Conservation (phyloP, 2,888 invertebrate species). For the Hipparchia sbordonii region DNA sequence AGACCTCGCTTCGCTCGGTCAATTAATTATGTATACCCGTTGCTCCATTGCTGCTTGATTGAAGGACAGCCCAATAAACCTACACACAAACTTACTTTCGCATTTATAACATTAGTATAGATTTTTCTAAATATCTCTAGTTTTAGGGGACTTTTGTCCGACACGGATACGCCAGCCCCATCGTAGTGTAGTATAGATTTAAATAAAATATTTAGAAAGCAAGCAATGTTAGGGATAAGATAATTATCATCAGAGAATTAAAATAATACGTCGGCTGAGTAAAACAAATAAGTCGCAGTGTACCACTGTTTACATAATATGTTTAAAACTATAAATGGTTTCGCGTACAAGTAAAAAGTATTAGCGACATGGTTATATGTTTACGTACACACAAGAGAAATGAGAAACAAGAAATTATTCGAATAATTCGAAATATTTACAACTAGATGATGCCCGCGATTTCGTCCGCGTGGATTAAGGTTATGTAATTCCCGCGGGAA, state of each 20-base stretch:
- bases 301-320: constrained; percentile 34
- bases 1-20: no score
- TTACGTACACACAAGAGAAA: constrained; percentile 48
- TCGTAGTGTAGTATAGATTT: no score
- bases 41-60: no score
- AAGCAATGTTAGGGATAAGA: constrained; percentile 22
- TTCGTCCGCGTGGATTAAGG: no score
- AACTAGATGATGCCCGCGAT: neutral
- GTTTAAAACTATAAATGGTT: constrained; percentile 44
- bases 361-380: constrained; percentile 57
- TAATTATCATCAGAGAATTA: constrained; percentile 19
- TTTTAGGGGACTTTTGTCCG: no score
- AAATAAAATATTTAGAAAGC: neutral
- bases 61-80: no score
- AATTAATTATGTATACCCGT: no score
- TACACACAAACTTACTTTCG: no score
- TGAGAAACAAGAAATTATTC: constrained; percentile 52
- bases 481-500: no score
- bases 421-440: constrained; percentile 56
- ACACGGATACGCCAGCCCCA: no score
- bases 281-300: constrained; percentile 29
- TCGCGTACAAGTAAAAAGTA: constrained; percentile 65
- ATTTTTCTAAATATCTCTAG: neutral
- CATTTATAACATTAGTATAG: no score
- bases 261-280: constrained; percentile 19